Evolutionary conservation across 2,113 vertebrate genomes (phyloP).

Genomic region (Callipepla californica): DNA sequence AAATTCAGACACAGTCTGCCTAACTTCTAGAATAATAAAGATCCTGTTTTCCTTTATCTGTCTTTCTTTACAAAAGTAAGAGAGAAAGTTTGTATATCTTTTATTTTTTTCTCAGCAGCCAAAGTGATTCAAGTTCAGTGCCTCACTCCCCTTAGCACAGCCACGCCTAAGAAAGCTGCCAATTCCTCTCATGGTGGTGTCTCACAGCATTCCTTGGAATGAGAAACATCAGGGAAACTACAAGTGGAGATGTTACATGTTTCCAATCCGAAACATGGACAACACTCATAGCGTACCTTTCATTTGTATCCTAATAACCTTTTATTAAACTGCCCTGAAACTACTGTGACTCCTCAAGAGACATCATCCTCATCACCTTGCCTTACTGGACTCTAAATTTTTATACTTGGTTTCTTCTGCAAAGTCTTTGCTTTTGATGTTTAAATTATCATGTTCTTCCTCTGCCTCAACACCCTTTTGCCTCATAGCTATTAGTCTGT

Average conservation of each 20-base stretch:
- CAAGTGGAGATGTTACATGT: neutral
- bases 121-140: rapidly evolving
- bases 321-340: neutral
- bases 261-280: neutral
- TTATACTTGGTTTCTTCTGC: neutral
- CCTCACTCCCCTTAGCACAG: neutral
- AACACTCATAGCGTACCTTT: neutral
- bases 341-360: rapidly evolving
- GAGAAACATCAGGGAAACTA: neutral
- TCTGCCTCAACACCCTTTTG: neutral
- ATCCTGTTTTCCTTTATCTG: rapidly evolving
- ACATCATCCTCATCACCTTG: neutral
- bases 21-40: neutral
- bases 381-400: neutral
- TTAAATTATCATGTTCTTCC: neutral
- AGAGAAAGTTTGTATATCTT: rapidly evolving
- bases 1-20: neutral
- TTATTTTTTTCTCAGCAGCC: rapidly evolving
- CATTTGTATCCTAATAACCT: neutral
- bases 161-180: neutral
- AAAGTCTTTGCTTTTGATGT: rapidly evolving
- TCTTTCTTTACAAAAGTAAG: neutral
- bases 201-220: rapidly evolving
- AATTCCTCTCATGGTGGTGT: neutral
- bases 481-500: neutral